Evolutionary conservation across 2,888 invertebrate genomes (phyloP).

Genomic region (Noctua janthina): DNA sequence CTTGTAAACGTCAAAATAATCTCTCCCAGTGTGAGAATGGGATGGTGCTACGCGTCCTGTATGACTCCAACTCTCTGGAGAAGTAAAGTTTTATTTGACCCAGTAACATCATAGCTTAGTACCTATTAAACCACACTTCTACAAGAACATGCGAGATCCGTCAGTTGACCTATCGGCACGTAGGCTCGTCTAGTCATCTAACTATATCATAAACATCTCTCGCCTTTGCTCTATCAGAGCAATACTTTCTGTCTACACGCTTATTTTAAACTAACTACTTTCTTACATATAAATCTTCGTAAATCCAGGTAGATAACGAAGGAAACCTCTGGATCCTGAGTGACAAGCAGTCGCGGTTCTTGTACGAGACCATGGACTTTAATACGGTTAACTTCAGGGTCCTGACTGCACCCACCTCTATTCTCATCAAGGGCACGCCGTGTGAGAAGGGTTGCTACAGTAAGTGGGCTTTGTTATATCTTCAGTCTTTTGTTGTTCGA

Average conservation of each 20-base stretch:
- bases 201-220: background rate
- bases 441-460: constrained; percentile 76
- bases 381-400: constrained; percentile 92
- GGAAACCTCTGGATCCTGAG: constrained; percentile 94
- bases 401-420: constrained; percentile 84
- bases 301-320: constrained; percentile 88
- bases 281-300: background rate
- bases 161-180: background rate
- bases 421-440: constrained; percentile 87
- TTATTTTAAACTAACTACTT: background rate
- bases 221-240: background rate
- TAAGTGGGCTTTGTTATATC: background rate
- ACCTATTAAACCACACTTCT: background rate
- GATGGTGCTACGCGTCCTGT: background rate
- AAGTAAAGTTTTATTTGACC: background rate
- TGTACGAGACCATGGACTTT: constrained; percentile 91
- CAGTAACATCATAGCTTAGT: background rate
- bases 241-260: background rate
- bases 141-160: background rate
- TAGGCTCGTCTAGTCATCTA: background rate
- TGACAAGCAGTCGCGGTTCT: constrained; percentile 93
- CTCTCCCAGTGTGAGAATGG: background rate
- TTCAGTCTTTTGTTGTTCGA: background rate
- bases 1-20: background rate
- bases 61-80: background rate